Percentiles rank a stretch among this genome's conserved stretches.
Conservation (phyloP, 2,797 vertebrate genomes). For the Percopsis omiscomaycus region DNA sequence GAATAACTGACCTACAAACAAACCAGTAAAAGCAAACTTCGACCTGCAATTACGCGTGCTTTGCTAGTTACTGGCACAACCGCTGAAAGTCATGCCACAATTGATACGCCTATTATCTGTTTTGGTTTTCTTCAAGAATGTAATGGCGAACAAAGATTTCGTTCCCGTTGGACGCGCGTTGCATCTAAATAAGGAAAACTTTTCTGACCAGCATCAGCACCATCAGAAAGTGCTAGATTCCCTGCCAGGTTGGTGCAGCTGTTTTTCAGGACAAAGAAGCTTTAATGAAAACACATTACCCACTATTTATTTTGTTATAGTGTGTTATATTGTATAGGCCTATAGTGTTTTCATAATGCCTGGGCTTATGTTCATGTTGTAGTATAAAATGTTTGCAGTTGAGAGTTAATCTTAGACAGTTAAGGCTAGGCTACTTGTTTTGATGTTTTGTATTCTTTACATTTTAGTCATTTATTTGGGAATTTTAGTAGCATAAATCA, state of each 20-base stretch:
- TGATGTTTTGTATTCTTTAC: too few species aligned
- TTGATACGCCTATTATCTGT: conserved; percentile 7
- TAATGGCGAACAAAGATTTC: neutral
- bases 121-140: conserved; percentile 13
- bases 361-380: too few species aligned
- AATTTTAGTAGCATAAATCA: too few species aligned
- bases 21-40: neutral
- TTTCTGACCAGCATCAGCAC: conserved; percentile 28
- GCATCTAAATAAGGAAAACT: conserved; percentile 55
- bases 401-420: too few species aligned
- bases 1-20: neutral
- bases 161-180: conserved; percentile 20
- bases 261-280: neutral
- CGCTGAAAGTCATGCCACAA: conserved; percentile 29
- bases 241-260: conserved; percentile 45
- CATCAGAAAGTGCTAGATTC: conserved; percentile 12
- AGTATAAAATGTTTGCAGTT: too few species aligned
- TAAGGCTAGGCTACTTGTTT: too few species aligned
- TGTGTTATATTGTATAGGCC: too few species aligned
- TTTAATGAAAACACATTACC: neutral
- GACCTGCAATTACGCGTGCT: neutral
- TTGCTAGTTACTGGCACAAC: neutral
- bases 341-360: too few species aligned
- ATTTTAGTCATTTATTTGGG: too few species aligned
- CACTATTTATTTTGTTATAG: too few species aligned